Percentiles rank a stretch among this genome's conserved stretches.
These are phyloP conservation scores for Drosophila borealis DNA, from an alignment of 2,888 invertebrate species.

Conservation along the genomic window DNA sequence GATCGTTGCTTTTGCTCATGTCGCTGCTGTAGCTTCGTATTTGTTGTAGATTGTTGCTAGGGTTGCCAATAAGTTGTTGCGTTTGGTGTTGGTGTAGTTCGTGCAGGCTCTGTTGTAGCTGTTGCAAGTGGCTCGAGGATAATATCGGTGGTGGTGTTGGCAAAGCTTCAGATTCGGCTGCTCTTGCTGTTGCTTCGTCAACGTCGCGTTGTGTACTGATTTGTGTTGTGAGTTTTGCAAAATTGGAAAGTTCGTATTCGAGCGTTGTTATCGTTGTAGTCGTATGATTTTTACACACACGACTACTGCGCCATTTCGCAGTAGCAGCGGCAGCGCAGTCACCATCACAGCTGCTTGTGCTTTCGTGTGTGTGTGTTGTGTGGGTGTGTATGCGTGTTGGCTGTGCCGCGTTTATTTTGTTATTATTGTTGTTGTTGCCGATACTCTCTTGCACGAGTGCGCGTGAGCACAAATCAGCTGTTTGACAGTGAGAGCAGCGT, in stretches of 20 bases:
- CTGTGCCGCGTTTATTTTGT: constrained; percentile 47
- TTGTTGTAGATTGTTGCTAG: constrained; percentile 46
- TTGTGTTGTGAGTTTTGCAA: constrained; percentile 81
- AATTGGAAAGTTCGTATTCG: constrained; percentile 84
- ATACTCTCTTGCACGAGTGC: constrained; percentile 39
- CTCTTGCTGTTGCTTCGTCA: constrained; percentile 63
- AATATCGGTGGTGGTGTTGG: constrained; percentile 44
- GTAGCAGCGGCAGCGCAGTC: constrained; percentile 34
- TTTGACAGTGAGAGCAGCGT: constrained; percentile 60
- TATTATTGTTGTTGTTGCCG: constrained; percentile 46
- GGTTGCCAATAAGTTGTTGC: constrained; percentile 21
- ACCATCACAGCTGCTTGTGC: constrained; percentile 37
- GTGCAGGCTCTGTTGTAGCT: constrained; percentile 59
- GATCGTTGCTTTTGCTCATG: constrained; percentile 37
- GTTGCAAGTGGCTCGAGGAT: constrained; percentile 64
- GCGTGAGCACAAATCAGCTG: constrained; percentile 72
- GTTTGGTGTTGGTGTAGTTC: constrained; percentile 50
- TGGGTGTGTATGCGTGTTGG: constrained; percentile 48
- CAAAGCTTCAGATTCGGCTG: constrained; percentile 28
- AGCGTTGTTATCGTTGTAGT: constrained; percentile 83
- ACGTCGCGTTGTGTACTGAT: constrained; percentile 82
- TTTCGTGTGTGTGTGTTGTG: constrained; percentile 51
- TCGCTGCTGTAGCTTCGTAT: constrained; percentile 49
- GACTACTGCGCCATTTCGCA: constrained; percentile 72
- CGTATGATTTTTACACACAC: constrained; percentile 83